Percentiles rank a stretch among this genome's conserved stretches.
Evolutionary conservation across 2,113 vertebrate species (phyloP).

Genomic region (Myotis yumanensis): DNA sequence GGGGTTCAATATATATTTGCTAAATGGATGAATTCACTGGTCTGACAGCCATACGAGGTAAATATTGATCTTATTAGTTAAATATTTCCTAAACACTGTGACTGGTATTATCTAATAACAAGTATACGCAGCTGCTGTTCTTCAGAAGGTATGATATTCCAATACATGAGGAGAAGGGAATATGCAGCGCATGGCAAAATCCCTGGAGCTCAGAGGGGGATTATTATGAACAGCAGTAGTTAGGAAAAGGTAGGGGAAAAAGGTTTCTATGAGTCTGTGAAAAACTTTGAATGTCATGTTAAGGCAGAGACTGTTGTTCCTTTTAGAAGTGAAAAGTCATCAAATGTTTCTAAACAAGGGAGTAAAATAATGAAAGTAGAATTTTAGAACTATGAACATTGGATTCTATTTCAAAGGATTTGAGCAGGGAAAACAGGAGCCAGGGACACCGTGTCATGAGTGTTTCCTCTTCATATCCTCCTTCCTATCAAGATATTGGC

Average conservation of each 20-base stretch:
- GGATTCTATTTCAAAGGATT: background rate
- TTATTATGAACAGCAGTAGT: background rate
- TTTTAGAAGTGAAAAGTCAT: background rate
- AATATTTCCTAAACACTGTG: background rate
- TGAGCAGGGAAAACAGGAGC: background rate
- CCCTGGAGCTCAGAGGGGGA: background rate
- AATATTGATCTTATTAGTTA: background rate
- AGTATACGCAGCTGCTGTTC: background rate
- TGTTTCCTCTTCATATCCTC: background rate
- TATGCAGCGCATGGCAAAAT: background rate
- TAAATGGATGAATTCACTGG: slow-evolving; percentile 8
- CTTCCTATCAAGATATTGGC: background rate
- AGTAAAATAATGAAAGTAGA: background rate
- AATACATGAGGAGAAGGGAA: background rate
- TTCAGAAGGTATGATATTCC: background rate
- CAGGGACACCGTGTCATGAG: background rate
- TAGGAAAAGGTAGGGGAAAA: background rate
- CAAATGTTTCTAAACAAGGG: background rate
- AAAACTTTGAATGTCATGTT: background rate
- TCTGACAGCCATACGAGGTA: background rate
- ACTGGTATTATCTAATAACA: background rate
- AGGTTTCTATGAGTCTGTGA: background rate
- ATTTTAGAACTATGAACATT: background rate
- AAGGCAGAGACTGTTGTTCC: background rate
- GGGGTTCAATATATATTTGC: background rate